A percentile compares a stretch with the other conserved stretches of the same genome.
These are phyloP conservation scores for Acestrorhynchus altus DNA, from an alignment of 2,797 vertebrate species.

Conservation along the genomic window DNA sequence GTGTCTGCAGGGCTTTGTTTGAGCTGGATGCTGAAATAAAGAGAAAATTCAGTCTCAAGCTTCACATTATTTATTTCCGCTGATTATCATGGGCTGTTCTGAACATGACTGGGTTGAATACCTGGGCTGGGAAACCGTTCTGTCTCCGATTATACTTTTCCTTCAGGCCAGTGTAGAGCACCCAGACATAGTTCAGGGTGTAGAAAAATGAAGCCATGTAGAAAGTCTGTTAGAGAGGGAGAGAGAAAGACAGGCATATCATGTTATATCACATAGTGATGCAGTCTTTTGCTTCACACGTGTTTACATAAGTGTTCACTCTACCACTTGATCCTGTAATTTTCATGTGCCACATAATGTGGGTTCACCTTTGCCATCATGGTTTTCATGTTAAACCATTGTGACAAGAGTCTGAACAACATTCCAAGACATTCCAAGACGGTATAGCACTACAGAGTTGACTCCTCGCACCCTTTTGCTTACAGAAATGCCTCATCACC, in stretches of 20 bases:
- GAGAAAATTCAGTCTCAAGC: background rate
- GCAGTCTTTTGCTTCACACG: too few relatives aligned
- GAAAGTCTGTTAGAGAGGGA: constrained; percentile 77
- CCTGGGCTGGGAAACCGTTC: constrained; percentile 72
- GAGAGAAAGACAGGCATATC: background rate
- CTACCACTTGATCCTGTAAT: too few relatives aligned
- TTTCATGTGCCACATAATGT: background rate
- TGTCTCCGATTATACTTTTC: constrained; percentile 75
- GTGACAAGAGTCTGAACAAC: background rate
- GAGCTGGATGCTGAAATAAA: constrained; percentile 68
- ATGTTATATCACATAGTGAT: background rate
- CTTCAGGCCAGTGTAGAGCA: constrained; percentile 79
- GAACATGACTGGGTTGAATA: constrained; percentile 49
- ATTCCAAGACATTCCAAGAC: background rate
- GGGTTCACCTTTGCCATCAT: background rate
- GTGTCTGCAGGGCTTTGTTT: constrained; percentile 60
- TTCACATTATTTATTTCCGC: background rate
- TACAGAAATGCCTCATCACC: background rate
- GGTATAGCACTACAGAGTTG: too few relatives aligned
- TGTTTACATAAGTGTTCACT: too few relatives aligned
- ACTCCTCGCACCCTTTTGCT: too few relatives aligned
- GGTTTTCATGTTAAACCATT: background rate
- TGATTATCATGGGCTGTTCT: background rate
- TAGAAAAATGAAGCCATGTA: constrained; percentile 88
- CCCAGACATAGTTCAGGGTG: constrained; percentile 88